Conservation (phyloP, 2,888 invertebrate species). For the Phalera bucephala region DNA sequence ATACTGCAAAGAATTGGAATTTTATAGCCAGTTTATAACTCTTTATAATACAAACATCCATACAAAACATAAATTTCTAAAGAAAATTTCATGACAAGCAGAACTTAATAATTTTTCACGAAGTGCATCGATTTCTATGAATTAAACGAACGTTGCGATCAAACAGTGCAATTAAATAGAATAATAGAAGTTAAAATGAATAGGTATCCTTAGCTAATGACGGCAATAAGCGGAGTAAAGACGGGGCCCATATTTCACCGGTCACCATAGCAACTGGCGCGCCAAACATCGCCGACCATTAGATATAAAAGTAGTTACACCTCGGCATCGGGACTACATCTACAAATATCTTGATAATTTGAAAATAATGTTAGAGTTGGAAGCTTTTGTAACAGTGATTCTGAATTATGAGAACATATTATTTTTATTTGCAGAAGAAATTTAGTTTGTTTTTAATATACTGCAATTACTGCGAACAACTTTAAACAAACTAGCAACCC, state of each 20-base stretch:
- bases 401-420: no score
- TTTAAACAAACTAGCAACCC: no score
- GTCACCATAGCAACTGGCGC: slow-evolving; percentile 65
- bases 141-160: slow-evolving; percentile 18
- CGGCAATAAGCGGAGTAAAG: slow-evolving; percentile 64
- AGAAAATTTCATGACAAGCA: slow-evolving; percentile 18
- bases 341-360: slow-evolving; percentile 12
- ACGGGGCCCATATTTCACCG: slow-evolving; percentile 72
- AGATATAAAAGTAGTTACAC: slow-evolving; percentile 33
- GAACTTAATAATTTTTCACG: slow-evolving; percentile 24
- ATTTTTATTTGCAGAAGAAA: no score
- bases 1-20: no score
- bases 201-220: slow-evolving; percentile 72
- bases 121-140: slow-evolving; percentile 23
- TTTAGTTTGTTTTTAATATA: no score
- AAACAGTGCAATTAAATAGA: slow-evolving; percentile 38
- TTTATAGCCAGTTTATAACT: no score
- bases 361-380: slow-evolving; percentile 7
- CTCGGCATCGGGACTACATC: slow-evolving; percentile 21
- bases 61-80: neutral
- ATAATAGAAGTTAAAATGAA: slow-evolving; percentile 57
- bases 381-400: slow-evolving; percentile 5
- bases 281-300: slow-evolving; percentile 61
- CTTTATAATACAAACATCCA: no score
- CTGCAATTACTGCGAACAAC: no score